These are phyloP conservation scores for Hepsetus odoe DNA, from an alignment of 2,113 vertebrate species.

Conservation along the genomic window DNA sequence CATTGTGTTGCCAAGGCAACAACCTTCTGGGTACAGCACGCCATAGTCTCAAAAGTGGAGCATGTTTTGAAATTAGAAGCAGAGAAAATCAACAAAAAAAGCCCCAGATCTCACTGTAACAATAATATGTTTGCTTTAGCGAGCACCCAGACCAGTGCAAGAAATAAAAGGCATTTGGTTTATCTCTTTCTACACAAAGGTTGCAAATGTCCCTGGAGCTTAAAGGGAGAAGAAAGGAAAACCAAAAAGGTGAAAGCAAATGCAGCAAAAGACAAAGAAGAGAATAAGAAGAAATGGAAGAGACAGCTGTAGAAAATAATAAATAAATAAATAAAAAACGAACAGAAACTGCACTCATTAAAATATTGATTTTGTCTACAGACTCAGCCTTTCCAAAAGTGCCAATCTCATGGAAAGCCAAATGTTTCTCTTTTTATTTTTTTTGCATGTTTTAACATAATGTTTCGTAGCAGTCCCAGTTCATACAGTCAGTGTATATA, in stretches of 20 bases:
- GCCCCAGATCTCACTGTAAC: conserved; percentile 38
- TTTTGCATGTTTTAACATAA: no score
- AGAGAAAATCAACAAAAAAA: conserved; percentile 54
- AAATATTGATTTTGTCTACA: no score
- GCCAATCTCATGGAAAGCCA: no score
- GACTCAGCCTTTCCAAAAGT: no score
- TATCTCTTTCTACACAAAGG: not conserved
- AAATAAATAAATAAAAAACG: no score
- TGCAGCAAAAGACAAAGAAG: not conserved
- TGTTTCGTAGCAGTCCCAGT: no score
- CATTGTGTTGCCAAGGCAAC: conserved; percentile 73
- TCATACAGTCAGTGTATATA: no score
- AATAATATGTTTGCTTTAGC: not conserved
- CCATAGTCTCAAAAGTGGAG: conserved; percentile 68
- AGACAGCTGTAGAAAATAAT: not conserved
- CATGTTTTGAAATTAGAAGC: conserved; percentile 73
- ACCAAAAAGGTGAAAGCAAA: not conserved
- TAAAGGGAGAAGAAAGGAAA: not conserved
- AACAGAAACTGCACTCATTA: no score
- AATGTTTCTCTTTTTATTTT: no score
- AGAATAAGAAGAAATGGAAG: not conserved
- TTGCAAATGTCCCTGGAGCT: not conserved
- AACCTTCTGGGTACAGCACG: conserved; percentile 71
- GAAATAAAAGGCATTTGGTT: no score
- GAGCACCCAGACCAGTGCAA: not conserved